Base-by-base conservation (phyloP, 2,888 invertebrate genomes). In the Drosophila lutescens region DNA sequence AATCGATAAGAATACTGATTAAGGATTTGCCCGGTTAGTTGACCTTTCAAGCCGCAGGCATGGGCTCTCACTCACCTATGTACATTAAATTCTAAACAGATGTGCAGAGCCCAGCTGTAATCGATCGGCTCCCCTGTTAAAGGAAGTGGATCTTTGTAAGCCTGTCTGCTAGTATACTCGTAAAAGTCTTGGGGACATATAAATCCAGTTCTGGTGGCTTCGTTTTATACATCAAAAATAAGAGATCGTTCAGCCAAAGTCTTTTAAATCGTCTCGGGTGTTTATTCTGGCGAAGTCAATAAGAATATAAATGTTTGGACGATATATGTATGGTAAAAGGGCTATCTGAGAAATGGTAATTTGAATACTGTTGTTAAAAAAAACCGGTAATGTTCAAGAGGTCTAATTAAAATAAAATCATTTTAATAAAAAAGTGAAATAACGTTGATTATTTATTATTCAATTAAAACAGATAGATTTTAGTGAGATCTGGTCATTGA, bases 401-500 rank as follows among this genome's bases (percentile, higher is more conserved):
- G 7, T 40, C 26, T 17, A 30, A 26, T 30, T 49, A 2, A 34
- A 26, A 36, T 13, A 23, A 13, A n/a, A 9, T 12, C 12, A 40
- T 3, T 15, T 15, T n/a, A 23, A 41, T 17, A 13, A 17, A 40
- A 32, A 55, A 15, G 20, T 13, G 12, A 12, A 15, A 40, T n/a
- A 12, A 23, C 20, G 10, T 10, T 7, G 2, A 8, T 32, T 34
- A 2, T 8, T 17, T 49, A 34, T 49, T 20, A 34, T 6, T 34
- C 13, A 6, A 53, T 38, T 13, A n/a, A 15, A 38, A 53, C 15
- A 40, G 6, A 59, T 56, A 36, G 26, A 47, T 40, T 32, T 40
- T 32, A 49, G 30, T 60, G 38, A 70, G 78, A 79, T 78, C 78
- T 74, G 73, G 81, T 70, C 63, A 80, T 75, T 77, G 76, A 77